Conservation (phyloP, 2,113 vertebrate genomes). For the Neopipo cinnamomea region DNA sequence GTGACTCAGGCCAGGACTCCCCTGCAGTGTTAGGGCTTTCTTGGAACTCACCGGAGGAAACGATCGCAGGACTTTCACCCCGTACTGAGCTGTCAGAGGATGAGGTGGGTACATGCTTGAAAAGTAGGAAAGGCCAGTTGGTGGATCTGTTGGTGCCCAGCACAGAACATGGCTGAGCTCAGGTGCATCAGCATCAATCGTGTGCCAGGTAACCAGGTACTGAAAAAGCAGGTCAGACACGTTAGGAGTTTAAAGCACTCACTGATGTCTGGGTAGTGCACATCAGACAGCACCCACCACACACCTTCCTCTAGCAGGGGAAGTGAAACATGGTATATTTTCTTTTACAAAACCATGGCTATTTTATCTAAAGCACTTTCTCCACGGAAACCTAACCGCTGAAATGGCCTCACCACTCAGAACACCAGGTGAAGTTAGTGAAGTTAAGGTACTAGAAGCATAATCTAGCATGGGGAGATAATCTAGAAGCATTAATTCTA, state of each 20-base stretch:
- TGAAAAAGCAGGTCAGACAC: constrained; percentile 53
- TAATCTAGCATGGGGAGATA: neutral
- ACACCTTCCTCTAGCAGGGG: neutral
- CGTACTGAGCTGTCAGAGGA: constrained; percentile 94
- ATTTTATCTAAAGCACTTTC: neutral
- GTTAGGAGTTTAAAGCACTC: neutral
- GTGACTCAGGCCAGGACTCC: neutral
- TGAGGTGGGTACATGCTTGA: constrained; percentile 97
- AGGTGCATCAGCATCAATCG: constrained; percentile 93
- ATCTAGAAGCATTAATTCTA: neutral
- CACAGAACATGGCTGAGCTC: constrained; percentile 94
- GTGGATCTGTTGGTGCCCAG: constrained; percentile 93
- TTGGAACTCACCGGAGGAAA: constrained; percentile 86
- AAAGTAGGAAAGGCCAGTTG: constrained; percentile 97
- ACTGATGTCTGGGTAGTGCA: neutral
- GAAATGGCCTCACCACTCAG: neutral
- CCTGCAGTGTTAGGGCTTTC: neutral
- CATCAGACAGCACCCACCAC: neutral
- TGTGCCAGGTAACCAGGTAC: constrained; percentile 97
- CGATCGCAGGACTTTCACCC: constrained; percentile 93
- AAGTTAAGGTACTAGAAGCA: neutral
- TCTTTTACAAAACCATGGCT: neutral
- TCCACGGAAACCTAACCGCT: neutral
- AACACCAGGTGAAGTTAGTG: neutral
- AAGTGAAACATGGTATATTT: neutral